A percentile compares a stretch with the other conserved stretches of the same genome.
These are phyloP conservation scores for Galeopsomyia nigrocyanea DNA, from an alignment of 2,888 invertebrate genomes.

Conservation along the genomic window DNA sequence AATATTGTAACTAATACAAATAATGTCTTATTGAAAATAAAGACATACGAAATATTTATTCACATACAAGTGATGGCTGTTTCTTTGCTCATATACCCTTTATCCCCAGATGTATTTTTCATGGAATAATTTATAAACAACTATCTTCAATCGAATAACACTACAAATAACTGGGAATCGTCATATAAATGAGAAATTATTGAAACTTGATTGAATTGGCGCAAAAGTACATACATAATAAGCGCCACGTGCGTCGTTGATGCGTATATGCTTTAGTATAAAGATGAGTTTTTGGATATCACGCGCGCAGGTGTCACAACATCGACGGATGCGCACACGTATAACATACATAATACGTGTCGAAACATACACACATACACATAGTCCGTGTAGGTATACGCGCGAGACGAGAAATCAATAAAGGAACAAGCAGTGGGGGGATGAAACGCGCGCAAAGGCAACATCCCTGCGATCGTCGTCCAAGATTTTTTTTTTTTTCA, in stretches of 20 bases:
- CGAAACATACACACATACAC: too few relatives aligned
- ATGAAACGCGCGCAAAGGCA: slow-evolving; percentile 16
- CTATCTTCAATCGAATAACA: too few relatives aligned
- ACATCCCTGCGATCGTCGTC: slow-evolving; percentile 49
- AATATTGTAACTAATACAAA: slow-evolving; percentile 64
- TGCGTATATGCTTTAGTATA: too few relatives aligned
- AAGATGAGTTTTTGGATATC: too few relatives aligned
- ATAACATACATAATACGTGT: too few relatives aligned
- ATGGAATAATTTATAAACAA: too few relatives aligned
- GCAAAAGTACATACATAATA: too few relatives aligned
- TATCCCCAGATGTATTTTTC: not conserved
- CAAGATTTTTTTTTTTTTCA: slow-evolving; percentile 13
- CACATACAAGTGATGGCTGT: slow-evolving; percentile 50
- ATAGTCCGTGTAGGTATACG: not conserved
- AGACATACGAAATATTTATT: slow-evolving; percentile 65
- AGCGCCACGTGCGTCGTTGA: too few relatives aligned
- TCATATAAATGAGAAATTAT: too few relatives aligned
- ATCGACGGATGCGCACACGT: not conserved
- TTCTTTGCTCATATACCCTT: not conserved
- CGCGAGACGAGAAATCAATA: slow-evolving; percentile 61
- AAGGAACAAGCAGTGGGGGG: slow-evolving; percentile 57
- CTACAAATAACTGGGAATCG: too few relatives aligned
- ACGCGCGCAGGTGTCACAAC: not conserved
- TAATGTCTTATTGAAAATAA: slow-evolving; percentile 61
- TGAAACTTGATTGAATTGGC: too few relatives aligned